These are phyloP conservation scores for Mellilla xanthometata DNA, from an alignment of 2,888 invertebrate genomes.

Conservation along the genomic window DNA sequence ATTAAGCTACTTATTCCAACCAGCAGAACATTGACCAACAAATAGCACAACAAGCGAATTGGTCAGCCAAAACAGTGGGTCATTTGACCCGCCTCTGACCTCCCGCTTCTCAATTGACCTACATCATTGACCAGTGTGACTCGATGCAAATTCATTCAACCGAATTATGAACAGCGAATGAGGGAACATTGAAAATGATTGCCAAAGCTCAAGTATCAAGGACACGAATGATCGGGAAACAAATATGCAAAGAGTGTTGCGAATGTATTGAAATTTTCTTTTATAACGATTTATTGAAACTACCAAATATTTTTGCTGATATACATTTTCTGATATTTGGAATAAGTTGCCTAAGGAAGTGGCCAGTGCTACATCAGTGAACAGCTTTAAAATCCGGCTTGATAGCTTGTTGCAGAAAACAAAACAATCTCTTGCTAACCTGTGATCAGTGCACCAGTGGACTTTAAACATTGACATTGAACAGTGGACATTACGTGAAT, in stretches of 20 bases:
- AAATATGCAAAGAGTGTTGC: conserved; percentile 13
- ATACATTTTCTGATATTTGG: too few species aligned
- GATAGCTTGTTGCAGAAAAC: too few species aligned
- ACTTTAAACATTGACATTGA: too few species aligned
- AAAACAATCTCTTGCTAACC: too few species aligned
- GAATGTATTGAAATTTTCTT: too few species aligned
- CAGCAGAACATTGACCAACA: neutral
- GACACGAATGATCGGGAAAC: conserved; percentile 21
- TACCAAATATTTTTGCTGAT: too few species aligned
- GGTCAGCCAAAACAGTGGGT: conserved; percentile 13
- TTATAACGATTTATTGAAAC: too few species aligned
- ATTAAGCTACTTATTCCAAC: neutral
- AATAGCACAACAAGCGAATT: conserved; percentile 2
- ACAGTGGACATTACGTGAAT: too few species aligned
- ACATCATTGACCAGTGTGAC: conserved; percentile 27
- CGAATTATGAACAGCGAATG: conserved; percentile 30
- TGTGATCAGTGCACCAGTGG: too few species aligned
- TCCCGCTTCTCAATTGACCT: conserved; percentile 27
- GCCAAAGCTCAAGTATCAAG: conserved; percentile 31
- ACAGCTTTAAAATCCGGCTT: too few species aligned
- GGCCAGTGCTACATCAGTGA: too few species aligned
- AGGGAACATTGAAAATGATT: conserved; percentile 33
- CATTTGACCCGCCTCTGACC: conserved; percentile 10
- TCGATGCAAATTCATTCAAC: conserved; percentile 31
- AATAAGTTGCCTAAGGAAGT: too few species aligned